Base-by-base conservation (phyloP, 1,140 invertebrate genomes). In the Schlechtendalia chinensis region DNA sequence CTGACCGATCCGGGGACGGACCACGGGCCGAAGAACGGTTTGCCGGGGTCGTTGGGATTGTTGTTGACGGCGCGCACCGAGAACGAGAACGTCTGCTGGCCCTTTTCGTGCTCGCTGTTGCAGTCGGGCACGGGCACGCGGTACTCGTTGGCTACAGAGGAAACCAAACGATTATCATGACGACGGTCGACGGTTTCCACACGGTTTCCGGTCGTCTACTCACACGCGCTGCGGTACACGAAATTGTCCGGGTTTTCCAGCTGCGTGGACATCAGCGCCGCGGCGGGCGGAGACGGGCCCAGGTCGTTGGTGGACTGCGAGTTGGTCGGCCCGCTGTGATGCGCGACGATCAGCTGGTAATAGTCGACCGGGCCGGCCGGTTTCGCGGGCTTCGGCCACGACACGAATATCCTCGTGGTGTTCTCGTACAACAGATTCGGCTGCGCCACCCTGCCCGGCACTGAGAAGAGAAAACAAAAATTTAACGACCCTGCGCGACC, bases 1-100 rank as follows among this genome's bases (percentile, higher is more conserved):
- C 83, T 22, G 86, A 82, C 84, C 85, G 88, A 81, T 87, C 85
- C 16, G 85, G 81, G n/a, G 86, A 12, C 22, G 2, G 58, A 81
- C 53, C 69, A 61, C 8, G 24, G 67, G 6, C 71, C 58, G 56
- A 32, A 47, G 24, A 58, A 61, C 14, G 81, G 71, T 0, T 6
- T 45, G 10, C 24, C 1, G 14, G 56, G 14, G 59, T 77, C n/a
- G 0, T 14, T 11, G n/a, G 74, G 74, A 59, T 77, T 77, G 32
- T 58, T 58, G 10, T 77, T 77, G 5, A 77, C 74, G 11, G 74
- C 74, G 45, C 74, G 19, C 45, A 77, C 74, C 1, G 56, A 1
- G 39, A 77, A 58, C 8, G 74, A 77, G 45, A 59, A 77, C 0
- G 74, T 77, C 22, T 77, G 74, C n/a, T 58, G 74, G 24, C 74